Base-by-base conservation (phyloP, 2,797 vertebrate species). In the Lycodopsis pacificus region DNA sequence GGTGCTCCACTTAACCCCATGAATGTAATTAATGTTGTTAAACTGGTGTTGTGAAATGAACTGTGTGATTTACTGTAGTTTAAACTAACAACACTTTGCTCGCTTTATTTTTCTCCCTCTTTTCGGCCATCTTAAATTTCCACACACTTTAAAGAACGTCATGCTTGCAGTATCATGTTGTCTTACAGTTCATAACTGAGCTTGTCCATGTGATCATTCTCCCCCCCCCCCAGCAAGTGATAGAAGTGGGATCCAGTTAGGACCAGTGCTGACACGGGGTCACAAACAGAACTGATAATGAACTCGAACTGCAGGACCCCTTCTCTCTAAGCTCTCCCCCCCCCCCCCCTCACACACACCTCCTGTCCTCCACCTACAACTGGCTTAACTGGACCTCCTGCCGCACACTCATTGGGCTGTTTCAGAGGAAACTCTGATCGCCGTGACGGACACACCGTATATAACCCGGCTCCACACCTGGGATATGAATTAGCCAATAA, bases 401-500 rank as follows among this genome's bases (percentile, higher is more conserved):
- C 77, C 80, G 72, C 80, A 74, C 87, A 80, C 89, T 91, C 89
- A 89, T 86, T 73, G 86, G 67, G 61, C 69, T 63, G 80, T 78
- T 85, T 73, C 27, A 85, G 88, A 86, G 91, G 89, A 92, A 89
- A 88, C 64, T 14, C 71, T 75, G 83, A 90, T 85, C 77, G 83
- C 88, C 93, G 83, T 95, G 94, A 95, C 93, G 66, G 90, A 94
- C 92, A 90, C 91, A 87, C 67, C 73, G 61, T 82, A 91, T 89
- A 89, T 93, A 90, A 90, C 76, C 85, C 88, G 4, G 88, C 77
- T 87, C 90, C 88, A 93, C 94, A 95, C 95, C 94, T 95, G 93
- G 92, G 90, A 93, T 93, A 92, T 88, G 86, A 92, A 88, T 94
- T 89, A 87, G 83, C 84, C 89, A 92, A 92, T 91, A 88, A 85